Evolutionary conservation across 2,113 vertebrate species (phyloP).

Genomic region (Ammodramus savannarum): DNA sequence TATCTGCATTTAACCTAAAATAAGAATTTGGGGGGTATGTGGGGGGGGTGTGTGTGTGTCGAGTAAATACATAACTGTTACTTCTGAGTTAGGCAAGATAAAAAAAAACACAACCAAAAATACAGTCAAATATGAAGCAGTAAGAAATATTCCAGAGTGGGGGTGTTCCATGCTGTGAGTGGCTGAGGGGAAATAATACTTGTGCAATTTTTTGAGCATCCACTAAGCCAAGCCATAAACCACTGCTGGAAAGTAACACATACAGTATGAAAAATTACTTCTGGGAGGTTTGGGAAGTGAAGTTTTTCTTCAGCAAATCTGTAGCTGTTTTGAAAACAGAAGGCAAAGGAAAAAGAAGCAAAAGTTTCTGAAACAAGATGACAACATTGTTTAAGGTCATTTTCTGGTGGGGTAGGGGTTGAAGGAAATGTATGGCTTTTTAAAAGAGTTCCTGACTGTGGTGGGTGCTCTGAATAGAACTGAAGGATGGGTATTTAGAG

Average conservation of each 20-base stretch:
- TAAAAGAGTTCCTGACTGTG: not conserved
- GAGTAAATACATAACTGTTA: not conserved
- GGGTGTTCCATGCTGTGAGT: not conserved
- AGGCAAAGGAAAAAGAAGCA: not conserved
- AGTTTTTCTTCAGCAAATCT: not conserved
- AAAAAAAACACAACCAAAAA: not conserved
- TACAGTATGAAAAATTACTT: not conserved
- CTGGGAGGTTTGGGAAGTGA: not conserved
- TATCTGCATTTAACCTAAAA: not conserved
- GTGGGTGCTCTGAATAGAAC: not conserved
- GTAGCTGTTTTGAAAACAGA: not conserved
- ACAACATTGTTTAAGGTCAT: not conserved
- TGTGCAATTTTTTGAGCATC: not conserved
- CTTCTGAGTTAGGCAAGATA: not conserved
- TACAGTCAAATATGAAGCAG: not conserved
- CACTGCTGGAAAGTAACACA: conserved; percentile 3
- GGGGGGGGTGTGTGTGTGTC: not conserved
- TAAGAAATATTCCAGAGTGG: not conserved
- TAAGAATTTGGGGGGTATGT: not conserved
- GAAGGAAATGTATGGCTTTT: not conserved
- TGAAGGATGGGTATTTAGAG: conserved; percentile 10
- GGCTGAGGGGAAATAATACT: not conserved
- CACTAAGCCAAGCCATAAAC: conserved; percentile 16
- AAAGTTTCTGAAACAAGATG: not conserved
- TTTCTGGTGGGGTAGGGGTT: not conserved